Base-by-base conservation (phyloP, 1,140 invertebrate genomes). In the Zaprionus gabonicus region DNA sequence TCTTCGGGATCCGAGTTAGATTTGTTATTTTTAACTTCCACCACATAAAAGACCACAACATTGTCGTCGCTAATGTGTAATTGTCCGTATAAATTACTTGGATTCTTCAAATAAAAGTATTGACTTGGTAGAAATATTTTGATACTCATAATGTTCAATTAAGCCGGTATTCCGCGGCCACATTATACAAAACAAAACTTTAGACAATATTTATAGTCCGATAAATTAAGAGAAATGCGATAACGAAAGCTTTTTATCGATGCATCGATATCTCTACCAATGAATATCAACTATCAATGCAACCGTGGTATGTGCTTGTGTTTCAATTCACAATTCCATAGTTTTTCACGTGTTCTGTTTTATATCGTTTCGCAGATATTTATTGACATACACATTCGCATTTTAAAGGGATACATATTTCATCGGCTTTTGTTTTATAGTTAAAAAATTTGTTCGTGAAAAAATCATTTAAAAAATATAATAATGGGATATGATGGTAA, bases 31-130 rank as follows among this genome's bases (percentile, higher is more conserved):
- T 41, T 15, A 41, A 66, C 93, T 91, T 93, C 65, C 76, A 94
- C 71, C 46, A 92, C 71, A 74, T 81, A 91, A 41, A 91, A 92
- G 1, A 79, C 92, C 0, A 83, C 67, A 31, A 81, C 77, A 76
- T 92, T 88, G 36, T 85, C 82, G 15, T 92, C 87, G 56, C 75
- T 81, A 28, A 92, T 92, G 65, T 91, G 77, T 12, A 91, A 74
- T 71, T 92, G 85, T 27, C 93, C 91, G 65, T 87, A 92, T 56
- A 93, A 74, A 58, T 92, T 79, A 38, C 60, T 77, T 55, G 74
- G 36, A 10, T 78, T 49, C 53, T 91, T 88, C 0, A 60, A 38
- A 60, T 80, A 80, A 55, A 82, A 92, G 46, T 90, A 81, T 55
- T 82, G 59, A 17, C 56, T 31, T 2, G 91, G 91, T 38, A 92